Base-by-base conservation (phyloP, 2,888 invertebrate species). In the Eristalinus sepulchralis region DNA sequence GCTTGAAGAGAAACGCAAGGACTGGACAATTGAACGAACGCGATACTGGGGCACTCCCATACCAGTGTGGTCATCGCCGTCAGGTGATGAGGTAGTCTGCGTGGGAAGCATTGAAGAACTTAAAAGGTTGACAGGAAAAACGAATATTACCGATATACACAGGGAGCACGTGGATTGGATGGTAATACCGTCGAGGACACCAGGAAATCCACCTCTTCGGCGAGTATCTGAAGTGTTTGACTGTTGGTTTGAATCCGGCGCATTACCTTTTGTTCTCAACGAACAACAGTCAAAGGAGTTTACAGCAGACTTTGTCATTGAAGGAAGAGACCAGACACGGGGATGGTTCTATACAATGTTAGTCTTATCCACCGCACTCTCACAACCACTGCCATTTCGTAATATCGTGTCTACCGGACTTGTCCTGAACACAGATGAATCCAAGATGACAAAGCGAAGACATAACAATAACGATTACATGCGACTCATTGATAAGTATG, bases 41-140 rank as follows among this genome's bases (percentile, higher is more conserved):
- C 95, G 99, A 34, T 99, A 98, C 92, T 99, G 98, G 98, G 99
- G 99, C 55, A 99, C 98, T 55, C 99, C 99, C 1, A 98, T 99
- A 88, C 99, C 99, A 2, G 93, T 99, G 79, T 99, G 99, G 99
- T 94, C 97, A 59, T 98, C 98, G 8, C 95, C 95, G 62, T 97
- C 97, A 91, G 96, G 96, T 63, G 96, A 97, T 91, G 98, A 98
- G 94, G 93, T 97, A 31, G 95, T 98, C 13, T 98, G 98, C 91
- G 93, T 99, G 47, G 97, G 97, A 3, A 98, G 98, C 89, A 97
- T 98, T 89, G 95, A 95, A 22, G 98, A 99, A 92, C 93, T 99
- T 60, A 95, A 96, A 90, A 93, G 95, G 89, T 93, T 98, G 71
- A 96, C 97, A 27, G 97, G 97, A 0, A 91, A 94, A 88, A 91